Evolutionary conservation across 2,797 vertebrate species (phyloP).

Genomic region (Enteromius trimaculatus): DNA sequence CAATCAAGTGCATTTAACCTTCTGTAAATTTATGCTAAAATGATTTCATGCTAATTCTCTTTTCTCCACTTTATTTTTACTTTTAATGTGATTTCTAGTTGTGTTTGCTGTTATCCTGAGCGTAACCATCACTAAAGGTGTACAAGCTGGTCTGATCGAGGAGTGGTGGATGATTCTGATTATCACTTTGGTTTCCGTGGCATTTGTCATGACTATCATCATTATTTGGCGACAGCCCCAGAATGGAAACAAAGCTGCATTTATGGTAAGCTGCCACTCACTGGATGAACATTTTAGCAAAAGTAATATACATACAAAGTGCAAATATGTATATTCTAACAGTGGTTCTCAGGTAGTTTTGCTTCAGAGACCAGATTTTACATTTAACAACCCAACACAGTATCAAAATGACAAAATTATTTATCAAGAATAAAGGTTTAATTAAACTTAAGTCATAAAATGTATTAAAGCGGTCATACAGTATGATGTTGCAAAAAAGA

Average conservation of each 20-base stretch:
- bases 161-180: slow-evolving; percentile 78
- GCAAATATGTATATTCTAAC: background rate
- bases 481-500: too few relatives aligned
- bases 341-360: background rate
- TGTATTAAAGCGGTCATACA: background rate
- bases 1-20: background rate
- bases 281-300: background rate
- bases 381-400: background rate
- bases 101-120: slow-evolving; percentile 72
- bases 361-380: background rate
- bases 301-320: background rate
- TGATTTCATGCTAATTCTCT: background rate
- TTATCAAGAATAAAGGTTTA: background rate
- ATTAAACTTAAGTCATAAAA: background rate
- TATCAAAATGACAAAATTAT: background rate
- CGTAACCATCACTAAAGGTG: slow-evolving; percentile 65
- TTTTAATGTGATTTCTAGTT: slow-evolving; percentile 67
- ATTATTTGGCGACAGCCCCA: slow-evolving; percentile 86
- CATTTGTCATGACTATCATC: slow-evolving; percentile 67
- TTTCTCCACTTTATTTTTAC: background rate
- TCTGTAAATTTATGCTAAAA: background rate
- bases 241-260: slow-evolving; percentile 75
- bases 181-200: slow-evolving; percentile 66
- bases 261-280: slow-evolving; percentile 76
- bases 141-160: slow-evolving; percentile 64